phyloP scores from a whole-genome alignment of 2,888 invertebrate genomes.

The Sesia bembeciformis region DNA sequence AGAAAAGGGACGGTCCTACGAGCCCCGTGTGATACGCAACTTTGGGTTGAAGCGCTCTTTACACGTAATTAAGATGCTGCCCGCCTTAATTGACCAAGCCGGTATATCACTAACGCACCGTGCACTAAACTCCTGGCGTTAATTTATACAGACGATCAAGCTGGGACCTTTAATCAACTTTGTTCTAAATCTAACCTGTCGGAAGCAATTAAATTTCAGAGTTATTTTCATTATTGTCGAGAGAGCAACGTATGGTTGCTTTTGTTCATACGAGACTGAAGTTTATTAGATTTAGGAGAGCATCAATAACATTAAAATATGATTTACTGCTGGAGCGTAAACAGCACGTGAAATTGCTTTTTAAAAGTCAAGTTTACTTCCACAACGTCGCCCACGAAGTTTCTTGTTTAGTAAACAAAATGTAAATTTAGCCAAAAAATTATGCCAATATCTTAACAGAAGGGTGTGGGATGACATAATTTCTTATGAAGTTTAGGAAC shows the following conservation, averaged over 20 bases:
- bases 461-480: constrained; percentile 17
- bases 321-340: too few relatives aligned
- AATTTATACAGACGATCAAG: constrained; percentile 3
- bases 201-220: too few relatives aligned
- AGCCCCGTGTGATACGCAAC: constrained; percentile 2
- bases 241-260: too few relatives aligned
- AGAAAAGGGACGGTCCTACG: constrained; percentile 5
- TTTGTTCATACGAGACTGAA: too few relatives aligned
- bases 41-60: constrained; percentile 8
- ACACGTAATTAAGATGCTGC: constrained; percentile 13
- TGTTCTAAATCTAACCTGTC: background rate
- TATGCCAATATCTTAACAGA: constrained; percentile 9
- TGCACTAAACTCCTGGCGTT: constrained; percentile 2
- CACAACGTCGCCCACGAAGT: constrained; percentile 1
- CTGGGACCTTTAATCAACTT: constrained; percentile 4
- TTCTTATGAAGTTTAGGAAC: constrained; percentile 27
- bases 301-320: too few relatives aligned
- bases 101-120: constrained; percentile 2
- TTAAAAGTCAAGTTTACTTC: constrained; percentile 10
- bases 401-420: constrained; percentile 11
- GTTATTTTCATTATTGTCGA: too few relatives aligned
- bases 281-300: too few relatives aligned
- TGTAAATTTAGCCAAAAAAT: constrained; percentile 8
- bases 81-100: constrained; percentile 9
- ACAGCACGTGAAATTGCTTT: background rate